Percentiles rank a stretch among this genome's conserved stretches.
Evolutionary conservation across 2,797 vertebrate genomes (phyloP).

Genomic region (Ctenopoma multispine): DNA sequence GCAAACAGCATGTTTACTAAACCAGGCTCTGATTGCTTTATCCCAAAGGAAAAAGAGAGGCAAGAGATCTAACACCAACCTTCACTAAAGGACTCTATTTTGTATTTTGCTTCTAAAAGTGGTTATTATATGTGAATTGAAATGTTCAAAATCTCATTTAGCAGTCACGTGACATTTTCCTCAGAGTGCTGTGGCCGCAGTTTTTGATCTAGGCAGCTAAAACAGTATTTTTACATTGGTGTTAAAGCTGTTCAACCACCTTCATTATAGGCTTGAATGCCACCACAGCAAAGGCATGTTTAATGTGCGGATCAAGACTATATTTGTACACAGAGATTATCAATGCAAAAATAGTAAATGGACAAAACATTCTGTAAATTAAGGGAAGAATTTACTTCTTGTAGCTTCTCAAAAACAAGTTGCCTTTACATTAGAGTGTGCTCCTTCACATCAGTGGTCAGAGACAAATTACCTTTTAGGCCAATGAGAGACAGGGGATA

Average conservation of each 20-base stretch:
- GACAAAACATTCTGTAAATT: not conserved
- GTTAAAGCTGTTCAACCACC: conserved; percentile 19
- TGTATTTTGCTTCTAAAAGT: conserved; percentile 25
- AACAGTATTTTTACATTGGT: conserved; percentile 26
- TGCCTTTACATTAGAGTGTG: no score
- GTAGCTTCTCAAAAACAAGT: no score
- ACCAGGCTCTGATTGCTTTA: conserved; percentile 30
- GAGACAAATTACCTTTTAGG: conserved; percentile 5
- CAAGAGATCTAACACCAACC: conserved; percentile 24
- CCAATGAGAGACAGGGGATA: conserved; percentile 11
- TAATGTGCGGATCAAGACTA: conserved; percentile 21
- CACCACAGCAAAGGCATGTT: conserved; percentile 7
- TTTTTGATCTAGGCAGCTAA: conserved; percentile 18
- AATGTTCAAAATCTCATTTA: conserved; percentile 23
- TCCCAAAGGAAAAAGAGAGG: conserved; percentile 27
- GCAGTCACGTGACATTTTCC: not conserved
- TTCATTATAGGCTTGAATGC: conserved; percentile 19
- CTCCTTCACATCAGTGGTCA: conserved; percentile 17
- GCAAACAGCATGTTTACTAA: conserved; percentile 22
- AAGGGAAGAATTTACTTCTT: not conserved
- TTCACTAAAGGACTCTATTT: conserved; percentile 16
- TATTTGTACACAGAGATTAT: conserved; percentile 8
- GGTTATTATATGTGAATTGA: conserved; percentile 17
- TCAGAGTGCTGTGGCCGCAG: not conserved
- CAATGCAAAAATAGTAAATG: conserved; percentile 1